Conservation (phyloP, 2,797 vertebrate genomes). For the Helicolenus hilgendorfi region DNA sequence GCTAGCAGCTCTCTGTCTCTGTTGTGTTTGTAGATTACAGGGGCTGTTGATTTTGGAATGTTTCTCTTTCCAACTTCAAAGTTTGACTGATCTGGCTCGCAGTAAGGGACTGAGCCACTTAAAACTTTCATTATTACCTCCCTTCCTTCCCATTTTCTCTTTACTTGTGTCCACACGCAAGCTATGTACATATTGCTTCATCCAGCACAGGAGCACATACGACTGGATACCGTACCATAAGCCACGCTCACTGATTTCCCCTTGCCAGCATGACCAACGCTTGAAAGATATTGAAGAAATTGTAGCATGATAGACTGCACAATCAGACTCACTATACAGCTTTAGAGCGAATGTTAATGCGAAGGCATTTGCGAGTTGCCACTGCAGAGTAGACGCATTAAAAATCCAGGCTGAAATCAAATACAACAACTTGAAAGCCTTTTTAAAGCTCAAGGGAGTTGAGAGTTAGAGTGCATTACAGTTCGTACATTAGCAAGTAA, state of each 20-base stretch:
- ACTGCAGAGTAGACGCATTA: conserved; percentile 66
- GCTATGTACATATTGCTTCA: not conserved
- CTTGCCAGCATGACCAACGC: conserved; percentile 27
- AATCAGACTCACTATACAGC: conserved; percentile 57
- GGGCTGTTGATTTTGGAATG: conserved; percentile 80
- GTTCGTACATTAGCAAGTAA: conserved; percentile 65
- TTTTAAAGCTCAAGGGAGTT: conserved; percentile 67
- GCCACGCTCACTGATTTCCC: not conserved
- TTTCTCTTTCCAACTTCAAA: conserved; percentile 81
- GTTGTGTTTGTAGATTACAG: conserved; percentile 86
- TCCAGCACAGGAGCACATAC: not conserved
- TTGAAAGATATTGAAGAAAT: conserved; percentile 21
- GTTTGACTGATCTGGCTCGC: conserved; percentile 77
- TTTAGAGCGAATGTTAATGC: conserved; percentile 50
- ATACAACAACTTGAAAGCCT: conserved; percentile 78
- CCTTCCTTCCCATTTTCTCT: not conserved
- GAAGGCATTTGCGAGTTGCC: conserved; percentile 53
- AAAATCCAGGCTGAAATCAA: conserved; percentile 71
- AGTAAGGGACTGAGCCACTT: conserved; percentile 65
- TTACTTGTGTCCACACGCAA: conserved; percentile 11
- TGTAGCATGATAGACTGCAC: conserved; percentile 49
- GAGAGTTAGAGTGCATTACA: conserved; percentile 75
- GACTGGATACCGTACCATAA: conserved; percentile 1
- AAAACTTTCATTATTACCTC: conserved; percentile 73
- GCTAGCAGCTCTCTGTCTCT: conserved; percentile 61